Evolutionary conservation across 2,113 vertebrate species (phyloP).

Genomic region (Laterallus jamaicensis): DNA sequence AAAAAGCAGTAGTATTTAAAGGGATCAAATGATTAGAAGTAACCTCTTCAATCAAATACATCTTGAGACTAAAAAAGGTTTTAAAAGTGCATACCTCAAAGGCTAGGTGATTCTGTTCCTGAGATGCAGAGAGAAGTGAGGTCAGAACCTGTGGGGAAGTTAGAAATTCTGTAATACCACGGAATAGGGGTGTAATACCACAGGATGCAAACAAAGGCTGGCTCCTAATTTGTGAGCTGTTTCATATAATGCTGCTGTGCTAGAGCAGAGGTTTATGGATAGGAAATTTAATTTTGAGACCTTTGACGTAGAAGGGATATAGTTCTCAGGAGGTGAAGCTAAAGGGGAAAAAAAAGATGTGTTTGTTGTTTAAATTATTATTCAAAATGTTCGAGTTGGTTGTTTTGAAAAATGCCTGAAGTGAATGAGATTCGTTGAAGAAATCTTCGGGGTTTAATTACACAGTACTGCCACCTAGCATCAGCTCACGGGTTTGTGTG

Average conservation of each 20-base stretch:
- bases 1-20: background rate
- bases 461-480: slow-evolving; percentile 81
- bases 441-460: slow-evolving; percentile 61
- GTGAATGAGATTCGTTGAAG: background rate
- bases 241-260: background rate
- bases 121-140: background rate
- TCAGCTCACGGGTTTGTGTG: background rate
- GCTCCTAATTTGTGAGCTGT: background rate
- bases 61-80: background rate
- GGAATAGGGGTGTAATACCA: background rate
- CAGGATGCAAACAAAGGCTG: background rate
- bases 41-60: background rate
- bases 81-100: background rate
- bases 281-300: background rate
- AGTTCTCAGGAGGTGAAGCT: slow-evolving; percentile 31
- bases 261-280: background rate
- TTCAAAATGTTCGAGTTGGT: background rate
- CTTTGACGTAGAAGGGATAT: background rate
- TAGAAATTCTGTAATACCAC: background rate
- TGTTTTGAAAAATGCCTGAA: slow-evolving; percentile 27
- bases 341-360: background rate
- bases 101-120: background rate
- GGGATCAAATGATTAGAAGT: background rate
- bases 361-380: slow-evolving; percentile 51
- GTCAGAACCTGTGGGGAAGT: background rate